A percentile compares a stretch with the other conserved stretches of the same genome.
phyloP scores from a whole-genome alignment of 1,140 invertebrate genomes.

The Luehdorfia chinensis region DNA sequence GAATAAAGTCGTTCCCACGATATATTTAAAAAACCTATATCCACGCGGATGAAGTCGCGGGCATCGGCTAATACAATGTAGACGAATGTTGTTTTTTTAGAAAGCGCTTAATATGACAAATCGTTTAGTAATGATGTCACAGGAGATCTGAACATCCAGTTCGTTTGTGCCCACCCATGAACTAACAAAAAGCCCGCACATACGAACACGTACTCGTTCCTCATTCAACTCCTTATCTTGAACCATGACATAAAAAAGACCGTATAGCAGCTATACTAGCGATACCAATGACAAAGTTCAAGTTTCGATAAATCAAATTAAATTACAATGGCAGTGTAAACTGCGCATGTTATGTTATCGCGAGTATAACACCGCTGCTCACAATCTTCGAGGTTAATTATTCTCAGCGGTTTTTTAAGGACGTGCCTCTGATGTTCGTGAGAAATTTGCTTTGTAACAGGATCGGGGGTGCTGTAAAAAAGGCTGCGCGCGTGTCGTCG shows the following conservation, averaged over 20 bases:
- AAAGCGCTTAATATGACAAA: too few species aligned
- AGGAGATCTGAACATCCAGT: slow-evolving; percentile 10
- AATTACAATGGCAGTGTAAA: slow-evolving; percentile 25
- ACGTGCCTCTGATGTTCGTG: slow-evolving; percentile 59
- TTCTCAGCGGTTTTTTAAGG: slow-evolving; percentile 55
- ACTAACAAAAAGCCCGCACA: slow-evolving; percentile 6
- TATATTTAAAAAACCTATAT: too few species aligned
- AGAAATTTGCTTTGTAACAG: slow-evolving; percentile 70
- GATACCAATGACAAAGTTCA: slow-evolving; percentile 9
- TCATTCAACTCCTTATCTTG: slow-evolving; percentile 14
- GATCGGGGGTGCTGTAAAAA: slow-evolving; percentile 52
- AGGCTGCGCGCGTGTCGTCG: slow-evolving; percentile 64
- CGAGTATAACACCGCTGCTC: slow-evolving; percentile 25
- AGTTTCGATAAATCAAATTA: slow-evolving; percentile 21
- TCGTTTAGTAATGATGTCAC: too few species aligned
- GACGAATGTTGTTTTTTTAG: too few species aligned
- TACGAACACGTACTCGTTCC: slow-evolving; percentile 7
- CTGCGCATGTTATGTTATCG: slow-evolving; percentile 7
- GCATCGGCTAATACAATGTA: too few species aligned
- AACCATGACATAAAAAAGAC: slow-evolving; percentile 1
- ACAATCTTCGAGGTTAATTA: slow-evolving; percentile 57
- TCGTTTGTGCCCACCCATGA: slow-evolving; percentile 8
- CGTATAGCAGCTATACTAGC: not conserved
- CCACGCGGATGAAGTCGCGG: too few species aligned
- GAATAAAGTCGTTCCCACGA: too few species aligned